Conservation (phyloP, 2,888 invertebrate species). For the Limnephilus rhombicus region DNA sequence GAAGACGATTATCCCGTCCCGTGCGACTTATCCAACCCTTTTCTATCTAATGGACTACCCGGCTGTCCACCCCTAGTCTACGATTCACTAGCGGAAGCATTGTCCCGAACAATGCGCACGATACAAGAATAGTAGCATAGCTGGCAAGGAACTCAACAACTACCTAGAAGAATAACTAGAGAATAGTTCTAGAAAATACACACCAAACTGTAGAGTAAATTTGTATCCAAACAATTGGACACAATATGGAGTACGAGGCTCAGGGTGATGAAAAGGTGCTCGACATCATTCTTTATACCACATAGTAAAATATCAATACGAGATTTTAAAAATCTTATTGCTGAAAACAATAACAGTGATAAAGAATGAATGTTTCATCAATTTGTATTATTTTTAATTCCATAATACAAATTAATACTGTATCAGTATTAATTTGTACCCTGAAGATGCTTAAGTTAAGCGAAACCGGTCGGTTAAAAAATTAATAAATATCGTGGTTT, state of each 20-base stretch:
- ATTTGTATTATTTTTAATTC: too few relatives aligned
- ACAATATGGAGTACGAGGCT: background rate
- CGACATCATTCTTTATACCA: background rate
- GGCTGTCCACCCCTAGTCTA: conserved; percentile 22
- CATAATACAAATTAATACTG: too few relatives aligned
- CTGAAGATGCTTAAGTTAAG: too few relatives aligned
- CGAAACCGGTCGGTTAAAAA: too few relatives aligned
- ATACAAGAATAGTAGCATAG: background rate
- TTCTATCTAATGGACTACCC: conserved; percentile 34
- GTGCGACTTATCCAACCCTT: conserved; percentile 55
- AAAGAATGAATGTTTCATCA: too few relatives aligned
- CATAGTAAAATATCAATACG: background rate
- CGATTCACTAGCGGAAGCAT: conserved; percentile 46
- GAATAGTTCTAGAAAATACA: conserved; percentile 28
- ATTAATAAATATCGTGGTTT: too few relatives aligned
- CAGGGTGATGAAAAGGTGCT: conserved; percentile 13
- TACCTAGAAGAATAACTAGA: conserved; percentile 16
- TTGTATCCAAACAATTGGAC: conserved; percentile 39
- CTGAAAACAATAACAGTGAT: background rate
- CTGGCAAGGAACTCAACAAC: conserved; percentile 19
- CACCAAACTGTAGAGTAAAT: conserved; percentile 20
- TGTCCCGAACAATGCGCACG: conserved; percentile 43
- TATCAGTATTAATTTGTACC: too few relatives aligned
- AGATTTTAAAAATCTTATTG: background rate
- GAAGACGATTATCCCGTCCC: conserved; percentile 51